Evolutionary conservation across 2,113 vertebrate genomes (phyloP).

Genomic region (Ibidorhyncha struthersii): DNA sequence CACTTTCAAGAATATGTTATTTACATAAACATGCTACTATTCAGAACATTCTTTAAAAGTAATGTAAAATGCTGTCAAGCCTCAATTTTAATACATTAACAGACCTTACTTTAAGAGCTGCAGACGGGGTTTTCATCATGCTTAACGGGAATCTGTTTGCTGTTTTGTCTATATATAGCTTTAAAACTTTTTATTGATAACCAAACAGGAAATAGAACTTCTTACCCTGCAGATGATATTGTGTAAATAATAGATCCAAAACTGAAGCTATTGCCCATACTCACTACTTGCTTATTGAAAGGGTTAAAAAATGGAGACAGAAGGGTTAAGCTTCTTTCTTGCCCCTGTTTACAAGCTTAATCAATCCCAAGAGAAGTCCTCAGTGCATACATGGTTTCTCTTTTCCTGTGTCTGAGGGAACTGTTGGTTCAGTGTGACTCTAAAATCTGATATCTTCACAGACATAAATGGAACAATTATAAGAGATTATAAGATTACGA

Average conservation of each 20-base stretch:
- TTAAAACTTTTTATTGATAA: not conserved
- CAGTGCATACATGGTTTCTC: not conserved
- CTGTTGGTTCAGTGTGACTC: not conserved
- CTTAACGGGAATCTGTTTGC: not conserved
- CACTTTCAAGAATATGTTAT: not conserved
- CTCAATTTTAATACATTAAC: not conserved
- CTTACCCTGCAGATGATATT: not conserved
- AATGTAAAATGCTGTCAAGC: not conserved
- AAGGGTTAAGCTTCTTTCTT: not conserved
- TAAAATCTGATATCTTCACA: not conserved
- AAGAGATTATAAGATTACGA: not conserved
- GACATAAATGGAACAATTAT: not conserved
- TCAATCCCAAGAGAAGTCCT: not conserved
- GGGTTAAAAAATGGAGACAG: not conserved
- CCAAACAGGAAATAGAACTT: not conserved
- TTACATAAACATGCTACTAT: not conserved
- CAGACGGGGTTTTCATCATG: not conserved
- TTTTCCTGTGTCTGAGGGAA: not conserved
- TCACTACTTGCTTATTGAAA: not conserved
- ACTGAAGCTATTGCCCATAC: not conserved
- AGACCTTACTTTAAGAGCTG: not conserved
- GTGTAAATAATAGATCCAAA: not conserved
- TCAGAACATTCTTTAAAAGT: not conserved
- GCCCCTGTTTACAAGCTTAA: not conserved
- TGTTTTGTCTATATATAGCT: not conserved